Percentiles rank a stretch among this genome's conserved stretches.
Evolutionary conservation across 2,888 invertebrate genomes (phyloP).

Genomic region (Anorthoa munda): DNA sequence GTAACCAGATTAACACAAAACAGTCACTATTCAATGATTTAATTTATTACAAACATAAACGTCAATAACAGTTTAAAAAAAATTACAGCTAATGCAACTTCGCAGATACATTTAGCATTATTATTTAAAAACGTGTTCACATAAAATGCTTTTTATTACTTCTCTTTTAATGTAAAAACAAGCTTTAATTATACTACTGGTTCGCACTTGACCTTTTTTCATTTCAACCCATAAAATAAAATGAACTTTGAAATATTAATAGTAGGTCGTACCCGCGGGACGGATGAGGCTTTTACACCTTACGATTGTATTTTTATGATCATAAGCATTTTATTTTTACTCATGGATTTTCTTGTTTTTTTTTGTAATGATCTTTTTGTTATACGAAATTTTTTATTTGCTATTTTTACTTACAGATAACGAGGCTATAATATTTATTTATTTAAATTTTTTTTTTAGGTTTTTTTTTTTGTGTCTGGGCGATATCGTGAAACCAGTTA

Average conservation of each 20-base stretch:
- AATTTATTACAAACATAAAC: not conserved
- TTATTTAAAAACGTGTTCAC: slow-evolving; percentile 49
- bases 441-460: too few species aligned
- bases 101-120: slow-evolving; percentile 41
- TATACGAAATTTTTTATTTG: too few species aligned
- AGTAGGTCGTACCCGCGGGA: slow-evolving; percentile 69
- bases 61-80: not conserved
- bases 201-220: slow-evolving; percentile 75
- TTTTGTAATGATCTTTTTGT: not conserved
- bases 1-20: not conserved
- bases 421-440: too few species aligned
- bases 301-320: slow-evolving; percentile 41
- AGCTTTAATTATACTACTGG: slow-evolving; percentile 56
- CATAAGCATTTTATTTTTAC: not conserved
- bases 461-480: too few species aligned
- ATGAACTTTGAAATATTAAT: slow-evolving; percentile 85
- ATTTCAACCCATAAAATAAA: slow-evolving; percentile 82
- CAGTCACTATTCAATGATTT: not conserved
- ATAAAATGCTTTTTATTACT: slow-evolving; percentile 57
- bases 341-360: not conserved
- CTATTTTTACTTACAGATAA: not conserved
- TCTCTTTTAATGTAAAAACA: slow-evolving; percentile 52
- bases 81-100: slow-evolving; percentile 33
- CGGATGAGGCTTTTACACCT: slow-evolving; percentile 66
- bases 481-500: not conserved